Conservation (phyloP, 1,140 invertebrate species). For the Streblospio benedicti region DNA sequence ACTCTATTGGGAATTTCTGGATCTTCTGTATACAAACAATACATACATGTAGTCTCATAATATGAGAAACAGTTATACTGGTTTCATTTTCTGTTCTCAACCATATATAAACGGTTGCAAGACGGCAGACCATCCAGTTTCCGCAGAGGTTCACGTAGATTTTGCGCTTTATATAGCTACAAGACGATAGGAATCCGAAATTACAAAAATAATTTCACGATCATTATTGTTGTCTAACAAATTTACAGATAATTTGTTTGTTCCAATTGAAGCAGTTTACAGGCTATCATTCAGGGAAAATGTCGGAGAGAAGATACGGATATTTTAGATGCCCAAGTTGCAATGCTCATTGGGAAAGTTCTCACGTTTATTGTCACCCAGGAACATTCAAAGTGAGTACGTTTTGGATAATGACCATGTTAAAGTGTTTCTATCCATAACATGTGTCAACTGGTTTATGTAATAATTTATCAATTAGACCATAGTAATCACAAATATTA, state of each 20-base stretch:
- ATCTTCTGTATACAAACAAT: no score
- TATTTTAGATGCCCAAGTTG: slow-evolving; percentile 22
- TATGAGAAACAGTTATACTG: no score
- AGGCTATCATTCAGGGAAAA: slow-evolving; percentile 14
- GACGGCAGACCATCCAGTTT: neutral
- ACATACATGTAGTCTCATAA: no score
- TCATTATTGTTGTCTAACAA: slow-evolving; percentile 22
- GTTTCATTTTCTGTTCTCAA: no score
- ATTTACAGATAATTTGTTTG: slow-evolving; percentile 24
- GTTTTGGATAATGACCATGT: neutral
- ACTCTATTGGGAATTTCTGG: no score
- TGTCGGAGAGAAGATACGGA: slow-evolving; percentile 21
- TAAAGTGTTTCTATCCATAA: neutral
- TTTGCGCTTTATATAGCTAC: neutral
- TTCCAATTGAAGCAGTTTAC: slow-evolving; percentile 23
- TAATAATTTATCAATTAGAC: no score
- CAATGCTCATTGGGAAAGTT: slow-evolving; percentile 11
- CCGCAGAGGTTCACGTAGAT: neutral
- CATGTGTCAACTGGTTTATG: neutral
- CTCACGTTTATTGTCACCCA: neutral
- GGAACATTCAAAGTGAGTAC: neutral
- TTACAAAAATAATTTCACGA: slow-evolving; percentile 23
- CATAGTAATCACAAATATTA: no score
- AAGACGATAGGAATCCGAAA: slow-evolving; percentile 19
- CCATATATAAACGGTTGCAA: no score